Base-by-base conservation (phyloP, 2,113 vertebrate species). In the Elaphurus davidianus region DNA sequence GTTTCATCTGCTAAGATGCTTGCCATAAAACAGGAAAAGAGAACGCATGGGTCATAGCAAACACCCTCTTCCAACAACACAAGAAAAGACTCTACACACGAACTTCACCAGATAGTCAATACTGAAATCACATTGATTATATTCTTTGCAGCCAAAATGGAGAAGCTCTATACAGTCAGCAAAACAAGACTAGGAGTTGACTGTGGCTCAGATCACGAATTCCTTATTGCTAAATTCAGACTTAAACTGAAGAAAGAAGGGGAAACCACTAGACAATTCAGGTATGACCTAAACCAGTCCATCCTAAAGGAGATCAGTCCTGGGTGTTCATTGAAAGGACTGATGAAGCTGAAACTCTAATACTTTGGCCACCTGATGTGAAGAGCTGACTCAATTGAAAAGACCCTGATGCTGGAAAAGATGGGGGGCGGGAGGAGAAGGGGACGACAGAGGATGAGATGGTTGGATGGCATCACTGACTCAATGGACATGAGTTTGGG, bases 31-130 rank as follows among this genome's bases (percentile, higher is more conserved):
- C 59, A 45, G 27, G 30, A 92, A 17, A 92, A 25, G 64, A 23
- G n/a, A 21, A 71, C 0, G 0, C 64, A 71, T 0, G 9, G n/a
- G 10, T 40, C 67, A 40, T 71, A 71, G 67, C 19, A 71, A 71
- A 36, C n/a, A 40, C 36, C 10, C 67, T 36, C 36, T 40, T 71
- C 67, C n/a, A 71, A 36, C n/a, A 71, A 23, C 64, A 71, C 67
- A 71, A 71, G n/a, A 40, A 19, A 71, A 71, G 67, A 36, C n/a
- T 71, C 9, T 36, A 71, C 19, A 71, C n/a, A 23, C 1, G n/a
- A n/a, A 40, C 9, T 12, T 36, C n/a, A 71, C 67, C 10, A 40
- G 64, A 36, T 12, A 23, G n/a, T 36, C 67, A 23, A 40, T 36
- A 36, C 67, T 71, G n/a, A 71, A 71, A 6, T 71, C 67, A 36